Evolutionary conservation across 2,888 invertebrate genomes (phyloP), one percentile per base, ranked within the genome.

Genomic region (Sphinx pinastri): DNA sequence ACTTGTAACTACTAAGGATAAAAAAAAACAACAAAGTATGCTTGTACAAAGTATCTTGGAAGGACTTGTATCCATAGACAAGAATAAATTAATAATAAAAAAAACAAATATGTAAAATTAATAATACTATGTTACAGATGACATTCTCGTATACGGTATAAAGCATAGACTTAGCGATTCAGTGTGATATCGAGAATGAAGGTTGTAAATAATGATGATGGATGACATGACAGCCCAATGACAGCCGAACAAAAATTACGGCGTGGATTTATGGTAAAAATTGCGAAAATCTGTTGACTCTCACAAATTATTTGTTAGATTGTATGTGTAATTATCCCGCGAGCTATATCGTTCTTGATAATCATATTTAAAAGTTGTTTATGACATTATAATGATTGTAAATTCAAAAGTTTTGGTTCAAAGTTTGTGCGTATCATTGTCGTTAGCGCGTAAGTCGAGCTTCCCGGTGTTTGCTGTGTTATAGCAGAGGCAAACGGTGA

Each of bases 401-500:
- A 88, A 83, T 91, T 89, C 77, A 84, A 92, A 93, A 92, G 90
- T 92, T 92, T 88, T 80, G 71, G 85, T 81, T 84, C 88, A 90
- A 92, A 92, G 90, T 93, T 94, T 92, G 88, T 93, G 92, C 92
- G 89, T 92, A 92, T 93, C 93, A 92, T 94, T 92, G 88, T 90
- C 88, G 84, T 85, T 89, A 88, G 84, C 84, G 85, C 86, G 84
- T 88, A 88, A 84, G 87, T 85, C 87, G 79, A 85, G 81, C 83
- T 89, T 86, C 84, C 77, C 82, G 83, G 87, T 88, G 81, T 88
- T 88, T 86, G 81, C 79, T 83, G 88, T 84, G 77, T 91, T 92
- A 92, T 91, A 93, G 90, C 93, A 87, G 83, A 75, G 82, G 86
- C 79, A 81, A 79, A 85, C 74, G 71, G 81, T 82, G 78, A 73